Evolutionary conservation across 2,113 vertebrate genomes (phyloP).

Genomic region (Ptilonorhynchus violaceus): DNA sequence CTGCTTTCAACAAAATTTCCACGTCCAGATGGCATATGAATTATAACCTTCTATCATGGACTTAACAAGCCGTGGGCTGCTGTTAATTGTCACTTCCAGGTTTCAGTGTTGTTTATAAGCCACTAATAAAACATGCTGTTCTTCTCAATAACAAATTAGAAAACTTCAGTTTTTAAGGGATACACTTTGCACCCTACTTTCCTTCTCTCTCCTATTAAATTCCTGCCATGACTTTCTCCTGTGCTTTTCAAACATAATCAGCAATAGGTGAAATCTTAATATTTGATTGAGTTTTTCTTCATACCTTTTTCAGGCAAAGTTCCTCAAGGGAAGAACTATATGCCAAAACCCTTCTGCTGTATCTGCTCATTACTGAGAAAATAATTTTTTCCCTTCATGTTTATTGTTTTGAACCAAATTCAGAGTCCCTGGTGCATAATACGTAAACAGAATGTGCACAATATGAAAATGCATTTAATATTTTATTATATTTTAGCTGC

Average conservation of each 20-base stretch:
- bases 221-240: not conserved
- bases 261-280: not conserved
- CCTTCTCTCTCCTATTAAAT: not conserved
- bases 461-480: not conserved
- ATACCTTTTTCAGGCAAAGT: not conserved
- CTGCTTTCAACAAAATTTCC: not conserved
- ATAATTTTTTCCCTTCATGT: not conserved
- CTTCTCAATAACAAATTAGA: not conserved
- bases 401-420: not conserved
- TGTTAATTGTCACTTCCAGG: not conserved
- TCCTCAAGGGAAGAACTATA: not conserved
- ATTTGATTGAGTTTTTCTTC: not conserved
- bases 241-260: not conserved
- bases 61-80: not conserved
- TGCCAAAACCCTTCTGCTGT: not conserved
- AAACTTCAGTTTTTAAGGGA: not conserved
- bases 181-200: not conserved
- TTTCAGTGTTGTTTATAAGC: not conserved
- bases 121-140: not conserved
- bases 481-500: not conserved
- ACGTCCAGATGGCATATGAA: conserved; percentile 1
- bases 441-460: accelerated
- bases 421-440: not conserved
- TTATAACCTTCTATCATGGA: conserved; percentile 15
- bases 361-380: not conserved